Base-by-base conservation (phyloP, 2,797 vertebrate species). In the Gadopsis bispinosus region DNA sequence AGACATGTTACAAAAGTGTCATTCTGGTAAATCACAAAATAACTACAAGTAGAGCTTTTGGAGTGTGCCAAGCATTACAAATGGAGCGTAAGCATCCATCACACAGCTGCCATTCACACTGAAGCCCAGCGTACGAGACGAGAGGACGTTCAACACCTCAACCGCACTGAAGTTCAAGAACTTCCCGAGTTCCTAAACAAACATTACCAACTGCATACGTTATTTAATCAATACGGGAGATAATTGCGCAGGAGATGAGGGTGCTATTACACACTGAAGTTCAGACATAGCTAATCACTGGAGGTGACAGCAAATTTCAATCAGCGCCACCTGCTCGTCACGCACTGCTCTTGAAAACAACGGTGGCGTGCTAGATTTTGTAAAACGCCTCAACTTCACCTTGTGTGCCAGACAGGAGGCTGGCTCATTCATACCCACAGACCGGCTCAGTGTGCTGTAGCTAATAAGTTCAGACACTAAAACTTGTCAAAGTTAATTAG, bases 201-300 rank as follows among this genome's bases (percentile, higher is more conserved):
- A 94, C 89, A 85, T 80, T 61, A 61, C 47, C 71, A 39, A 70
- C 83, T 90, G 92, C 91, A 94, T 95, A 91, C 64, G 79, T 93
- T 92, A 95, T 95, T 92, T 92, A 95, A 95, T 95, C 94, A 95
- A 92, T 87, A 88, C 14, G 73, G 82, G 83, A 84, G 85, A 78
- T 88, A 91, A 94, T 93, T 93, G 92, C n/a, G 29, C 72, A 70
- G 90, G 87, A 91, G 89, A 93, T 91, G 92, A 93, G 89, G 77
- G 79, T 37, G 83, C 83, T 55, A 91, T 91, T 88, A 92, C 72
- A 77, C 83, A 66, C 87, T 88, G 80, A 90, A 66, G 80, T 67
- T 84, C 56, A 85, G 85, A 77, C 80, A 17, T 5, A 11, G 73
- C 79, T 88, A 93, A 94, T 93, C 90, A 92, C 83, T 71, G 54